Base-by-base conservation (phyloP, 2,888 invertebrate genomes). In the Pedicia rivosa region DNA sequence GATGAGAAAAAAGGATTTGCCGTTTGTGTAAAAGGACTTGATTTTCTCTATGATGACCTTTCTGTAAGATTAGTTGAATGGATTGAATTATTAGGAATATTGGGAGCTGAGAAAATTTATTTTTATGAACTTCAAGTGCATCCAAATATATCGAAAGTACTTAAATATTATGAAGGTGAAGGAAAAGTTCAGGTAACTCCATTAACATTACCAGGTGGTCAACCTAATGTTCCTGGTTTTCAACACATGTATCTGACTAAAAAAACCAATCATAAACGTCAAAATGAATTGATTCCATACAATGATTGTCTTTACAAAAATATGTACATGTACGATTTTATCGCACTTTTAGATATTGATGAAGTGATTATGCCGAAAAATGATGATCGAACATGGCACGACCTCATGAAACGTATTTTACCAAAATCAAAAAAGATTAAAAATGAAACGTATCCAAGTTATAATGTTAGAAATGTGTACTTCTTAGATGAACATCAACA, bases 221-320 rank as follows among this genome's bases (percentile, higher is more conserved):
- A 87, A 53, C 91, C 91, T 0, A 91, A 91, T 59, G 74, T 83
- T 26, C 86, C 88, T 1, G 78, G 80, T 1, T 78, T 90, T 50
- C 86, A 87, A 55, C 87, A 88, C 58, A 70, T 87, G 62, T 92
- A 87, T 55, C 68, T 92, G 35, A 81, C 81, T 39, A 84, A 84
- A 56, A 91, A 90, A 61, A 78, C 86, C 20, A 90, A 87, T 51
- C 84, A 91, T 63, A 94, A 94, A 62, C 69, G 92, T 10, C 86
- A 91, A 58, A 90, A 91, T 64, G 94, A 94, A 62, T 69, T 94
- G 41, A 86, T 94, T 48, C 91, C 92, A 9, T 94, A 94, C 67
- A 94, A 94, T 60, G 94, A 94, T 60, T 94, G 94, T 54, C 69
- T 94, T 37, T 92, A 92, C 64, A 79, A 86, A 56, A 83, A 92